phyloP scores from a whole-genome alignment of 2,888 invertebrate species.

The Syritta pipiens region DNA sequence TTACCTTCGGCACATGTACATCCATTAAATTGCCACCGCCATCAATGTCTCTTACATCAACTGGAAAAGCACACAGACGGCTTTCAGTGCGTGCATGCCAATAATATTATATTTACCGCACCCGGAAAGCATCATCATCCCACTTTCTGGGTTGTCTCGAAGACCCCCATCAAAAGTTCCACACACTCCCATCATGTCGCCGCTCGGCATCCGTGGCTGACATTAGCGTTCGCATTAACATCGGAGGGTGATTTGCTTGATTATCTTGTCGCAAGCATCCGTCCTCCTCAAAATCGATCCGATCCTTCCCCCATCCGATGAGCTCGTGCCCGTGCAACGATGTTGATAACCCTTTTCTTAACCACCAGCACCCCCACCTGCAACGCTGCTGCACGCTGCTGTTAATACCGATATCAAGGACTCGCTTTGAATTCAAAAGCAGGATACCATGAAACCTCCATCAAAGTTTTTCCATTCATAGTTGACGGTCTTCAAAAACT shows the following conservation, averaged over 20 bases:
- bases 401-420: conserved; percentile 35
- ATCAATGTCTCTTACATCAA: too few species aligned
- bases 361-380: not conserved
- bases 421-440: conserved; percentile 25
- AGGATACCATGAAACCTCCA: conserved; percentile 43
- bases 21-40: too few species aligned
- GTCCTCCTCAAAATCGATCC: conserved; percentile 28
- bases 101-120: too few species aligned
- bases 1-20: too few species aligned
- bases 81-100: too few species aligned
- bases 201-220: conserved; percentile 31
- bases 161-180: not conserved
- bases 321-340: too few species aligned
- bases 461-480: conserved; percentile 54
- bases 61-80: too few species aligned
- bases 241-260: conserved; percentile 46
- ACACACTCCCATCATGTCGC: not conserved
- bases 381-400: not conserved
- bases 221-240: conserved; percentile 36
- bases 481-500: conserved; percentile 19
- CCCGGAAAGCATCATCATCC: too few species aligned
- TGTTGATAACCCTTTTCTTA: conserved; percentile 28
- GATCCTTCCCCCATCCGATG: not conserved
- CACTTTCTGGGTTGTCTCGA: not conserved
- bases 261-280: conserved; percentile 36